Base-by-base conservation (phyloP, 2,888 invertebrate genomes). In the Papilio gigon region DNA sequence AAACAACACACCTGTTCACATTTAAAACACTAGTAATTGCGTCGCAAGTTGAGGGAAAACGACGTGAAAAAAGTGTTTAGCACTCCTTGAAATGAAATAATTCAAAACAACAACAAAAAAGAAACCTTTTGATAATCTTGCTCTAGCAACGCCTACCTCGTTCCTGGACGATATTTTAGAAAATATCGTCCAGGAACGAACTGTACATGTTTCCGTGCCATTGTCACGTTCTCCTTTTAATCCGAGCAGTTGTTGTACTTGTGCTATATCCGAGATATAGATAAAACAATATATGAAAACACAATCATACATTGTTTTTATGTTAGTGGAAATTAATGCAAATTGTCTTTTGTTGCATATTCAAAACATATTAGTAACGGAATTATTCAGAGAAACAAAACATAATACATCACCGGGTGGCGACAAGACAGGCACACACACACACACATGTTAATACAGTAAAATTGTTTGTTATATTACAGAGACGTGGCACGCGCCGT, bases 191-290 rank as follows among this genome's bases (percentile, higher is more conserved):
- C n/a, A n/a, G n/a, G n/a, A n/a, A n/a, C n/a, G n/a, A n/a, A n/a
- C n/a, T n/a, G n/a, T 37, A 42, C 1, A 42, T 17, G n/a, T n/a
- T 2, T n/a, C n/a, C n/a, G n/a, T n/a, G n/a, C n/a, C n/a, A n/a
- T n/a, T n/a, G n/a, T n/a, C n/a, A n/a, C n/a, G n/a, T 35, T 6
- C 6, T 8, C 6, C 1, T 1, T 8, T 35, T 22, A 17, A 30
- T 17, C 8, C 4, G 12, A 30, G 53, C 53, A 56, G 53, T 56
- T 30, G 53, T 56, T 30, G 27, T 56, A 56, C 3, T 30, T 56
- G n/a, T n/a, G n/a, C 14, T 14, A 56, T 4, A 25, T 47, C 12
- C 0, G 22, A 25, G 22, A 50, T 4, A 50, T 11, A 22, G 20
- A 22, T 25, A 5, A 50, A 42, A 42, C n/a, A 42, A 5, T 22